Conservation (phyloP, 2,113 vertebrate genomes). For the Alces alces region DNA sequence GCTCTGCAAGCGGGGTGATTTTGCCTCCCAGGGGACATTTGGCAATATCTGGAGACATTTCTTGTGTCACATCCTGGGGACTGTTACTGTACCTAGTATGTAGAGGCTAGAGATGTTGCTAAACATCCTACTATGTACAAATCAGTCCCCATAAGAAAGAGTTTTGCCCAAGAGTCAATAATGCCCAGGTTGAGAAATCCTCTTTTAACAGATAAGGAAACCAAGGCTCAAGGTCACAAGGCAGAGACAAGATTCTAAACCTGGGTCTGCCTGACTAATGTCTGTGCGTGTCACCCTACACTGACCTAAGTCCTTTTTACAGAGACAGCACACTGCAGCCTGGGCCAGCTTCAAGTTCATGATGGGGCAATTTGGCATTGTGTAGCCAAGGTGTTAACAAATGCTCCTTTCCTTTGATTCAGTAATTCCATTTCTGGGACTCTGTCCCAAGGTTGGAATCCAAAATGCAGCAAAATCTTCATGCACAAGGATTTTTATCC, state of each 20-base stretch:
- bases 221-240: background rate
- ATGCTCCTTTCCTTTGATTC: background rate
- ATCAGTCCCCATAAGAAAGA: background rate
- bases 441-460: conserved; percentile 23
- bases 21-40: background rate
- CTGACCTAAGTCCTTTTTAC: background rate
- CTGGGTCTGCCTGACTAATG: background rate
- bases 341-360: background rate
- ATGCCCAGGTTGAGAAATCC: background rate
- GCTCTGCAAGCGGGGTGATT: background rate
- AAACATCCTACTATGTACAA: background rate
- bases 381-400: background rate
- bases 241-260: background rate
- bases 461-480: conserved; percentile 23
- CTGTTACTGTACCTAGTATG: background rate
- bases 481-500: background rate
- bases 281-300: background rate
- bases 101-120: background rate
- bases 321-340: background rate
- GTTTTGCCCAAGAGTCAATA: background rate
- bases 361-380: background rate
- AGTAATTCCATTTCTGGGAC: conserved; percentile 54
- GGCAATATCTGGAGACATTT: background rate
- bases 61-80: background rate
- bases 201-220: background rate